phyloP scores from a whole-genome alignment of 2,113 vertebrate genomes.

The Cinclus cinclus region DNA sequence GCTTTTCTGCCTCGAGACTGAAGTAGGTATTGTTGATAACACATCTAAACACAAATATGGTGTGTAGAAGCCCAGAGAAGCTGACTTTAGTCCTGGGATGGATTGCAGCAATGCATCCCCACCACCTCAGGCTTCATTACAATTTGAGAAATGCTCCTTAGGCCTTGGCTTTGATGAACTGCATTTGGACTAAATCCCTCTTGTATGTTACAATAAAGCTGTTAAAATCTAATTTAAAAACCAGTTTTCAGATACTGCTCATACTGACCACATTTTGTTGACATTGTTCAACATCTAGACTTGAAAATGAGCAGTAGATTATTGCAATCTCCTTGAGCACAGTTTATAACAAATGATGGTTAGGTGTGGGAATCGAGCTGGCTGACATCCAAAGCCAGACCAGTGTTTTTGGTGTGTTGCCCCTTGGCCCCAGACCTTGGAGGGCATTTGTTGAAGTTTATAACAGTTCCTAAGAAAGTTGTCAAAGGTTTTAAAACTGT shows the following conservation, averaged over 20 bases:
- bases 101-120: background rate
- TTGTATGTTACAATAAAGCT: background rate
- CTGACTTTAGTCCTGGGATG: background rate
- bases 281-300: background rate
- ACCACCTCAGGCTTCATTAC: background rate
- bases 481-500: no score
- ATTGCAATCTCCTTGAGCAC: background rate
- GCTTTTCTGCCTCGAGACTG: background rate
- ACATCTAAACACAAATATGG: background rate
- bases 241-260: background rate
- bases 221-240: background rate
- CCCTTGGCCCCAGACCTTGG: no score
- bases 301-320: background rate
- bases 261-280: background rate
- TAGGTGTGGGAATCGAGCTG: background rate
- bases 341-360: background rate
- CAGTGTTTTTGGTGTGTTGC: no score
- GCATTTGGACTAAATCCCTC: background rate
- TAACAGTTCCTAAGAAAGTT: no score
- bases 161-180: rapidly evolving
- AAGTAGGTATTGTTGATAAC: background rate
- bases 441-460: no score
- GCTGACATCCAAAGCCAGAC: no score
- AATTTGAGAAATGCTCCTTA: background rate
- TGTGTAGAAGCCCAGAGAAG: background rate